phyloP scores from a whole-genome alignment of 2,797 vertebrate species.

The Urosaurus nigricauda region DNA sequence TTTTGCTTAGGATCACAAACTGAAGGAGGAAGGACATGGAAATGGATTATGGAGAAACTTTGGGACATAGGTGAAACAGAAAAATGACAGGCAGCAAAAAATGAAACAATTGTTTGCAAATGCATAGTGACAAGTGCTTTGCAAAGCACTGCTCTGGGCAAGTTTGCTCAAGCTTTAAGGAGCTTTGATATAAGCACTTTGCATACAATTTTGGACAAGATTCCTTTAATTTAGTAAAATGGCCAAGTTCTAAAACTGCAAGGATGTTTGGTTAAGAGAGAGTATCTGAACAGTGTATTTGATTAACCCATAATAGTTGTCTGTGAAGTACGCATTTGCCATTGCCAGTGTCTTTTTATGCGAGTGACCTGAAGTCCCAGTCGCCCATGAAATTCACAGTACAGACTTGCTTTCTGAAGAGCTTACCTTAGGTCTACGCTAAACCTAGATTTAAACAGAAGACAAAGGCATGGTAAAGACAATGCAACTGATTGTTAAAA shows the following conservation, averaged over 20 bases:
- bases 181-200: slow-evolving; percentile 17
- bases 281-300: background rate
- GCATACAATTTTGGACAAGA: slow-evolving; percentile 7
- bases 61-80: background rate
- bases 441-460: slow-evolving; percentile 60
- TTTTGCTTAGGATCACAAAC: background rate
- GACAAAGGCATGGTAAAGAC: slow-evolving; percentile 66
- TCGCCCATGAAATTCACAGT: slow-evolving; percentile 34
- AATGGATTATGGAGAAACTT: background rate
- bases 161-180: slow-evolving; percentile 38
- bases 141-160: background rate
- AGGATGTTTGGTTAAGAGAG: background rate
- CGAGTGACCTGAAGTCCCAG: slow-evolving; percentile 11
- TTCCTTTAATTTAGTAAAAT: slow-evolving; percentile 26
- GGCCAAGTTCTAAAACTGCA: background rate
- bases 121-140: slow-evolving; percentile 20
- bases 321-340: slow-evolving; percentile 12
- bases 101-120: background rate
- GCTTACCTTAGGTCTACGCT: slow-evolving; percentile 13
- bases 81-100: background rate
- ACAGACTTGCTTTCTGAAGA: slow-evolving; percentile 56
- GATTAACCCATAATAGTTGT: slow-evolving; percentile 1
- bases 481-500: slow-evolving; percentile 59
- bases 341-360: slow-evolving; percentile 27
- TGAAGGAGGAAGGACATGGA: background rate